phyloP scores from a whole-genome alignment of 2,113 vertebrate species.

The Heterotilapia buettikoferi region DNA sequence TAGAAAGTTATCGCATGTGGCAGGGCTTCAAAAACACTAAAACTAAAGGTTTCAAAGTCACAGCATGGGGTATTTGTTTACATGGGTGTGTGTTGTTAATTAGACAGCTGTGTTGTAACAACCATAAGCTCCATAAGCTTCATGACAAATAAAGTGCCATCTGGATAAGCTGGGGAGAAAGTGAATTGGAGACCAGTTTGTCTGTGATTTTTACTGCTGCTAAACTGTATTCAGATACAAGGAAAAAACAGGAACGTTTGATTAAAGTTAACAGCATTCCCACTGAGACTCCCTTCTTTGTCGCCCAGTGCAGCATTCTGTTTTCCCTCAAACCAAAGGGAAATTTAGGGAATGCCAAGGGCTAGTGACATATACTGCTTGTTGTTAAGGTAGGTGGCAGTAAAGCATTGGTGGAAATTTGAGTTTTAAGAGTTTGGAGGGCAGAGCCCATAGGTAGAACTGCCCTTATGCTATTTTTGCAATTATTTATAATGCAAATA shows the following conservation, averaged over 20 bases:
- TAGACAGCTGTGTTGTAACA: constrained; percentile 16
- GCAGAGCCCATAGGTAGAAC: not conserved
- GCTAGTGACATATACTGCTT: not conserved
- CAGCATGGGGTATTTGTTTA: not conserved
- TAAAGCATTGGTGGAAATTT: not conserved
- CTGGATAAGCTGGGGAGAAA: not conserved
- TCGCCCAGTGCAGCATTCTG: not conserved
- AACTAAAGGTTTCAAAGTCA: not conserved
- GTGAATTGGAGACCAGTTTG: not conserved
- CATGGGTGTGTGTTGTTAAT: not conserved
- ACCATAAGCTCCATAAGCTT: not conserved
- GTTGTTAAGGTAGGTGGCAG: not conserved
- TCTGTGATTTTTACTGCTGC: not conserved
- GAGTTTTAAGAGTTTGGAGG: not conserved
- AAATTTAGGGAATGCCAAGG: not conserved
- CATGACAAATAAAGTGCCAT: not conserved
- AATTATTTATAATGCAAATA: not conserved
- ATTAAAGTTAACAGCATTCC: constrained; percentile 15
- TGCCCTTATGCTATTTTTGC: not conserved
- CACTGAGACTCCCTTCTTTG: not conserved
- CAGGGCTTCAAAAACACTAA: not conserved
- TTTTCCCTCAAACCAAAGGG: not conserved
- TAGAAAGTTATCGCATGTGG: not conserved
- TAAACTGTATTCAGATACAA: not conserved
- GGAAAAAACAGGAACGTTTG: not conserved